Conservation (phyloP, 2,888 invertebrate genomes). For the Caenorhabditis becei region DNA sequence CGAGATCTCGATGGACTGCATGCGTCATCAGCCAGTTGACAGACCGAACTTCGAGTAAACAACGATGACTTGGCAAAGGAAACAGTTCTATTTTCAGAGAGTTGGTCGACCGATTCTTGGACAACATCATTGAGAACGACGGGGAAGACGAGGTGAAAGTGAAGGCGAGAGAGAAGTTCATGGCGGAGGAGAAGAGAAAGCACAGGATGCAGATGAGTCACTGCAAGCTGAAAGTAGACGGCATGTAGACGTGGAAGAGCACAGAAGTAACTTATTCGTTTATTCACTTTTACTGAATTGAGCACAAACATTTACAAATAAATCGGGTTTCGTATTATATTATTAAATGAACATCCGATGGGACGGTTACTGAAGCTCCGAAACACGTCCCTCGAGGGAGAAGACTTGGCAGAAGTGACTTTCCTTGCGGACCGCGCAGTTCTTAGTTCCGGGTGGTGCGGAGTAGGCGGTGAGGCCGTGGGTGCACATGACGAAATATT, state of each 20-base stretch:
- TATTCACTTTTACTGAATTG: conserved; percentile 9
- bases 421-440: conserved; percentile 46
- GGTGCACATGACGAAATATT: conserved; percentile 49
- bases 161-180: conserved; percentile 34
- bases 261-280: too few species aligned
- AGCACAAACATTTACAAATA: conserved; percentile 36
- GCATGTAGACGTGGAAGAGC: too few species aligned
- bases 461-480: conserved; percentile 47
- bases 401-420: conserved; percentile 58
- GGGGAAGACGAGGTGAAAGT: conserved; percentile 47
- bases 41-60: conserved; percentile 63
- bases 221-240: conserved; percentile 16
- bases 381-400: conserved; percentile 15
- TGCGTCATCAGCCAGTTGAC: conserved; percentile 64
- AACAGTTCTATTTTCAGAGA: conserved; percentile 36
- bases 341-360: background rate
- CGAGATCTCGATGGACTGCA: conserved; percentile 65
- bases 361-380: background rate
- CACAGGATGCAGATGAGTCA: conserved; percentile 16
- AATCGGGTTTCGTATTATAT: background rate
- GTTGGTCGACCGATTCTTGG: conserved; percentile 27
- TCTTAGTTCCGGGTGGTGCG: conserved; percentile 42
- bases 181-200: conserved; percentile 30
- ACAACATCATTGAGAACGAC: conserved; percentile 44
- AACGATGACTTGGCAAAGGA: background rate